Conservation (phyloP, 2,113 vertebrate genomes). For the Chaetodon auriga region DNA sequence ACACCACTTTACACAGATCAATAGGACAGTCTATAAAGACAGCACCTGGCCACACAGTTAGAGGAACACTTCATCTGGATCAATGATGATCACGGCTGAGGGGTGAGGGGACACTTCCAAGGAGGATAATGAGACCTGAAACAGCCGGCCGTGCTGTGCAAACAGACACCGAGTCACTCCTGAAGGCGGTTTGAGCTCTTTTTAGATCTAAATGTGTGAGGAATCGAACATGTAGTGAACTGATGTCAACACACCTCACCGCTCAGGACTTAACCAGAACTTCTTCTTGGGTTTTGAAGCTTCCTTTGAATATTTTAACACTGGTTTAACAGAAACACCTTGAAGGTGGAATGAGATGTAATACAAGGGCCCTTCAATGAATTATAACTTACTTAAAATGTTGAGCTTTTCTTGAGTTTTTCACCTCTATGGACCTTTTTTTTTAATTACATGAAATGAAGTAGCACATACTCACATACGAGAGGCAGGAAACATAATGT, state of each 20-base stretch:
- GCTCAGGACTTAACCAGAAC: not conserved
- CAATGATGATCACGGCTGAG: constrained; percentile 61
- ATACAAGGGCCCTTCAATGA: not conserved
- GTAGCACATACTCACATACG: too few relatives aligned
- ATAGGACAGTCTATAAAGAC: constrained; percentile 71
- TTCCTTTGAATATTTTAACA: not conserved
- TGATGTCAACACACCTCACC: not conserved
- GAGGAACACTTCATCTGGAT: constrained; percentile 73
- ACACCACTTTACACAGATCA: constrained; percentile 73
- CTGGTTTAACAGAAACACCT: not conserved
- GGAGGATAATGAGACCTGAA: constrained; percentile 56
- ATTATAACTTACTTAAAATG: not conserved
- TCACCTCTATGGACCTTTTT: not conserved
- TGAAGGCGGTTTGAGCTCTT: constrained; percentile 27
- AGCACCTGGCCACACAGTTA: constrained; percentile 74
- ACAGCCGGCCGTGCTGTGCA: constrained; percentile 22
- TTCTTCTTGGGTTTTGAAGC: not conserved
- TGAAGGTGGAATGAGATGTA: not conserved
- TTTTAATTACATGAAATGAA: not conserved
- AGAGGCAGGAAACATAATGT: too few relatives aligned
- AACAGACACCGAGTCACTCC: constrained; percentile 39
- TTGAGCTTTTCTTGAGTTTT: not conserved
- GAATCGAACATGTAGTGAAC: not conserved
- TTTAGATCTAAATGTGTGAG: not conserved
- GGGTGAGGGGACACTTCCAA: constrained; percentile 18